Evolutionary conservation across 2,888 invertebrate species (phyloP).

Genomic region (Thecophora atra): DNA sequence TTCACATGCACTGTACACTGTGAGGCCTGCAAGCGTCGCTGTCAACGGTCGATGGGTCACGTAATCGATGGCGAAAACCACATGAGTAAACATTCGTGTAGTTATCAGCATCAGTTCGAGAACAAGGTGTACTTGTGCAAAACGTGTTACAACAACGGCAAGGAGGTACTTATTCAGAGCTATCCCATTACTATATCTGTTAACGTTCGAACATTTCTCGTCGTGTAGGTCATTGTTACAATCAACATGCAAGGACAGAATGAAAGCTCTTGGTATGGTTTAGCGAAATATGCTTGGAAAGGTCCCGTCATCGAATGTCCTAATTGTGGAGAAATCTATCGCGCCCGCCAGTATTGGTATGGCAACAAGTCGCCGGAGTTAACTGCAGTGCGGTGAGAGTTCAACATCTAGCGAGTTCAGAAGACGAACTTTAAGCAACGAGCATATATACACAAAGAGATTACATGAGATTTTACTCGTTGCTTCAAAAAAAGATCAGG

Average conservation of each 20-base stretch:
- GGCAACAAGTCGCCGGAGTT: slow-evolving; percentile 80
- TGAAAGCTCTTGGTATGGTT: slow-evolving; percentile 72
- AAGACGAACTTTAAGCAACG: no score
- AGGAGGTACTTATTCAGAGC: slow-evolving; percentile 57
- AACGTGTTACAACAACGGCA: slow-evolving; percentile 71
- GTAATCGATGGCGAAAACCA: slow-evolving; percentile 72
- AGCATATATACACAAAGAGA: no score
- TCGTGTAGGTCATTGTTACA: slow-evolving; percentile 54
- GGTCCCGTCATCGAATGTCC: slow-evolving; percentile 82
- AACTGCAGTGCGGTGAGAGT: slow-evolving; percentile 68
- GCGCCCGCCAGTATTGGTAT: slow-evolving; percentile 82
- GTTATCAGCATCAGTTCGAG: slow-evolving; percentile 79
- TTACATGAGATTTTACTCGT: no score
- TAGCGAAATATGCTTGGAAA: slow-evolving; percentile 81
- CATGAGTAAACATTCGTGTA: slow-evolving; percentile 64
- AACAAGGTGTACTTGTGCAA: slow-evolving; percentile 75
- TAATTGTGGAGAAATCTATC: slow-evolving; percentile 70
- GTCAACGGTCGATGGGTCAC: slow-evolving; percentile 76
- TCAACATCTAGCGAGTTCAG: neutral
- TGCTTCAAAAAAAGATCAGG: no score
- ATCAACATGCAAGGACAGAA: slow-evolving; percentile 55
- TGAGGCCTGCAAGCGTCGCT: slow-evolving; percentile 74
- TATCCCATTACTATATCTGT: neutral
- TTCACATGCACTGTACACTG: slow-evolving; percentile 80
- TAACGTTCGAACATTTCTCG: neutral